Conservation (phyloP, 1,140 invertebrate species). For the Conus betulinus region DNA sequence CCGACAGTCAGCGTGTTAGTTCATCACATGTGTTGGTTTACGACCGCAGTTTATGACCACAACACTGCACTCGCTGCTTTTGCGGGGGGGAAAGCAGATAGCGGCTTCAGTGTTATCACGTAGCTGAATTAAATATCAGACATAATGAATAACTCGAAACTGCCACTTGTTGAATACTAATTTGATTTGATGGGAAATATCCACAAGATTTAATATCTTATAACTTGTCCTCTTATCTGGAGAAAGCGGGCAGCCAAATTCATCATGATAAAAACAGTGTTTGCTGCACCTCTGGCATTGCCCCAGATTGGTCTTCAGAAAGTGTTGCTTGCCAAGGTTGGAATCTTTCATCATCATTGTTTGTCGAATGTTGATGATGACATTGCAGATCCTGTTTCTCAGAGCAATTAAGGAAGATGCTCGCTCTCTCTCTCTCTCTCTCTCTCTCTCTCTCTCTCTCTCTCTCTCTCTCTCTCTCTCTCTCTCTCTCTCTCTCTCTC, state of each 20-base stretch:
- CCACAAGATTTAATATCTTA: neutral
- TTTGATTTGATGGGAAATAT: neutral
- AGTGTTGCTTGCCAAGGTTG: conserved; percentile 37
- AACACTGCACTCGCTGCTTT: neutral
- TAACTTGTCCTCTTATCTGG: neutral
- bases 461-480: no score
- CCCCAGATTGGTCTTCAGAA: conserved; percentile 34
- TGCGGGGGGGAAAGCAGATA: neutral
- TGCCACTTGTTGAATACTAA: neutral
- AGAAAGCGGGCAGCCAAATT: neutral
- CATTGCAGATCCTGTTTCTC: neutral
- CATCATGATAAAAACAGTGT: conserved; percentile 38
- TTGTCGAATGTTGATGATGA: neutral
- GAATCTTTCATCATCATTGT: neutral
- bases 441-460: neutral
- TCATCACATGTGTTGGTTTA: neutral
- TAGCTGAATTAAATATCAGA: neutral
- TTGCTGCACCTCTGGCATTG: conserved; percentile 33
- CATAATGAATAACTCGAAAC: neutral
- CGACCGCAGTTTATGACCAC: neutral
- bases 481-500: no score
- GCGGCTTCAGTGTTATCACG: neutral
- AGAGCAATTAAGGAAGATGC: neutral
- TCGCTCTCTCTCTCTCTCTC: neutral
- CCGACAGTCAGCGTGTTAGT: neutral